phyloP scores from a whole-genome alignment of 2,888 invertebrate genomes.

The Syrphus vitripennis region DNA sequence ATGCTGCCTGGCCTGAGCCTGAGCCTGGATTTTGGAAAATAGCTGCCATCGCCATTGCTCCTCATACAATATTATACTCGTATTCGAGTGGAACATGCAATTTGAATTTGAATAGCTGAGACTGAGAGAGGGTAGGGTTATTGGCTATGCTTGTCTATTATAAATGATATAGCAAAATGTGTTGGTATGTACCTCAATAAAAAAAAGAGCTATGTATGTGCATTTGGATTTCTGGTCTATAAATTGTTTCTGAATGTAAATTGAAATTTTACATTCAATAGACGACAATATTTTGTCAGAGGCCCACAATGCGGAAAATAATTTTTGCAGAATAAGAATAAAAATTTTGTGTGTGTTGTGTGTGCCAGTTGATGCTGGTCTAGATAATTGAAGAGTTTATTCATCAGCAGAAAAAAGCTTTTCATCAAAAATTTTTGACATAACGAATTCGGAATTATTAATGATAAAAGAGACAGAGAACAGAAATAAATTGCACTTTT shows the following conservation, averaged over 20 bases:
- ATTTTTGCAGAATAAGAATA: background rate
- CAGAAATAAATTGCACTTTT: too few species aligned
- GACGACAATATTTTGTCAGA: background rate
- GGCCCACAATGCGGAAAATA: background rate
- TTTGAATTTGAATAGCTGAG: constrained; percentile 40
- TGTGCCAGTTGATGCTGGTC: too few species aligned
- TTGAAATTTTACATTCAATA: constrained; percentile 30
- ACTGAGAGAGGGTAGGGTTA: constrained; percentile 11
- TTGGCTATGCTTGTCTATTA: constrained; percentile 1
- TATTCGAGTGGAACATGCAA: constrained; percentile 16
- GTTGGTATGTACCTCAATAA: background rate
- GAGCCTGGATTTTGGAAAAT: background rate
- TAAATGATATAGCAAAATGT: background rate
- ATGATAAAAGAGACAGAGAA: background rate
- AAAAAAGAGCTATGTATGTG: constrained; percentile 20
- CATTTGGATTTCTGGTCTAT: constrained; percentile 40
- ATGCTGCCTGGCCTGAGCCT: too few species aligned
- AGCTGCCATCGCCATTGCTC: background rate
- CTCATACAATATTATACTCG: background rate
- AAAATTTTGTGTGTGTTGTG: background rate
- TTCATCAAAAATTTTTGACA: background rate
- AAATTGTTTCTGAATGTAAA: constrained; percentile 43
- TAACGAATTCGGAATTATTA: background rate
- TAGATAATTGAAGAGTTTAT: background rate
- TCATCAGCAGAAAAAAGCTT: background rate